Base-by-base conservation (phyloP, 2,888 invertebrate genomes). In the Pycnomerus fuliginosus region DNA sequence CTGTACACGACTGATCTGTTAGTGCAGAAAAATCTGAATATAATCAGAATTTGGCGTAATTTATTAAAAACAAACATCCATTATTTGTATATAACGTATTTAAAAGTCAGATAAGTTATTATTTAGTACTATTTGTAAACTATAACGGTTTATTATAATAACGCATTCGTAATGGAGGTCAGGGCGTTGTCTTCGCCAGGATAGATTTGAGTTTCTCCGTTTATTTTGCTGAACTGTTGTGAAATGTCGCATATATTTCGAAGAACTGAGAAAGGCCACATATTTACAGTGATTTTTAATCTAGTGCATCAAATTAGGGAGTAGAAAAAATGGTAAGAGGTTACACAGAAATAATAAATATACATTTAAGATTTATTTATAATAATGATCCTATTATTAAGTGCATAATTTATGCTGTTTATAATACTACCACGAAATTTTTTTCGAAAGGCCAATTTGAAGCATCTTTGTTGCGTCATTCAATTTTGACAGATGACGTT, bases 401-500 rank as follows among this genome's bases (percentile, higher is more conserved):
- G 13, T 36, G 15, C 16, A 38, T 16, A 14, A 3, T 2, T 2
- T 38, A 10, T 16, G 11, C 4, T 11, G 7, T 4, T 20, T 20
- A 20, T 20, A 7, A 20, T 4, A 4, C 20, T 7, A 20, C 5
- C 5, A 7, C 8, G 20, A 4, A 20, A 20, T 13, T 31, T 13
- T 32, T 37, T 37, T 42, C 22, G 23, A 33, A 17, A 32, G 10
- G 16, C 16, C 3, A 17, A 13, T 3, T 4, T n/a, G 23, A 15
- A 10, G 31, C 51, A 53, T 55, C 8, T 51, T 51, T 37, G 11
- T 51, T 47, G 52, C 50, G 56, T 55, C 50, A 55, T 39, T 4
- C 8, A 30, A 27, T 32, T 40, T 32, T 34, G 33, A 46, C 38
- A 31, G 10, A 34, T 34, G 40, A 16, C 32, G n/a, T n/a, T n/a